Evolutionary conservation across 2,797 vertebrate genomes (phyloP).

Genomic region (Sebastes reedi): DNA sequence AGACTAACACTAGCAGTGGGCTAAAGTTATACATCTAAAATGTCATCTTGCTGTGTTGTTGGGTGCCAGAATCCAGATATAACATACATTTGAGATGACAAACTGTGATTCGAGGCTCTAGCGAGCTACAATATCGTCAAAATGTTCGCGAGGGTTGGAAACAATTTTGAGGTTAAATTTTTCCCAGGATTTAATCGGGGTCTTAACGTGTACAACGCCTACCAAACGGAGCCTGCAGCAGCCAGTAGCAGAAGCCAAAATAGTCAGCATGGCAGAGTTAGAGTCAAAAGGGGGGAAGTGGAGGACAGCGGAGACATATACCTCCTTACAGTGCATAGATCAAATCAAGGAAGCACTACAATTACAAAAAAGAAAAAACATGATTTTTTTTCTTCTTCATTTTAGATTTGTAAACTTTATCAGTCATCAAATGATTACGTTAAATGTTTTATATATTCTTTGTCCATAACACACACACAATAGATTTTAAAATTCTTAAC

Average conservation of each 20-base stretch:
- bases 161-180: neutral
- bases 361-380: conserved; percentile 79
- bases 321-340: conserved; percentile 99
- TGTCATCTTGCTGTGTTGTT: too few relatives aligned
- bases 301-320: conserved; percentile 78
- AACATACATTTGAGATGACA: too few relatives aligned
- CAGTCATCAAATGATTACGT: conserved; percentile 80
- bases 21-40: too few relatives aligned
- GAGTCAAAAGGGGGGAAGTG: conserved; percentile 53
- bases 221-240: conserved; percentile 38
- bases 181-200: neutral
- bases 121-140: too few relatives aligned
- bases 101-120: too few relatives aligned
- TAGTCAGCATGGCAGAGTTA: conserved; percentile 55
- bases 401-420: conserved; percentile 87
- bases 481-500: conserved; percentile 72
- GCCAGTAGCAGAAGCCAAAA: conserved; percentile 69
- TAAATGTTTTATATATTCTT: conserved; percentile 74
- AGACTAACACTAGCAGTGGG: too few relatives aligned
- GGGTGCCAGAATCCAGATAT: too few relatives aligned
- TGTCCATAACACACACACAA: conserved; percentile 74
- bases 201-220: neutral
- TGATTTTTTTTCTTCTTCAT: conserved; percentile 84
- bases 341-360: conserved; percentile 99
- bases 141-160: neutral